phyloP scores from a whole-genome alignment of 2,888 invertebrate species.

The Odiellus spinosus region DNA sequence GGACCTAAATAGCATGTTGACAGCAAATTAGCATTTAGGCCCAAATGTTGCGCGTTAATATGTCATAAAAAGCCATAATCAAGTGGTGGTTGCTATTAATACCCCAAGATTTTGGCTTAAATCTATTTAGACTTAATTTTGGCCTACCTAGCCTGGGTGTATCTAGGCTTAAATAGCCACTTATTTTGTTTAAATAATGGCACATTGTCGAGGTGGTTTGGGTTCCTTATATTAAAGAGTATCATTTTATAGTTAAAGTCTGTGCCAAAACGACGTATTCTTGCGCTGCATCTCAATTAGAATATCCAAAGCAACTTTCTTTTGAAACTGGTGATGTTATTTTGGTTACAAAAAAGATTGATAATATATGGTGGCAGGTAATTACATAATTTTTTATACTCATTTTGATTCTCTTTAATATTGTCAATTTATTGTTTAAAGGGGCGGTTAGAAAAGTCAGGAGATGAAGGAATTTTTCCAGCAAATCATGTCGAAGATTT shows the following conservation, averaged over 20 bases:
- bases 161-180: too few relatives aligned
- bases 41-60: too few relatives aligned
- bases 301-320: slow-evolving; percentile 12
- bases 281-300: neutral
- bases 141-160: too few relatives aligned
- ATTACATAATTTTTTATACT: slow-evolving; percentile 7
- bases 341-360: slow-evolving; percentile 25
- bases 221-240: too few relatives aligned
- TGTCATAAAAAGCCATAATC: too few relatives aligned
- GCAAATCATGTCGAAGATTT: slow-evolving; percentile 23
- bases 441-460: slow-evolving; percentile 22
- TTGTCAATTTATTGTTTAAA: slow-evolving; percentile 8
- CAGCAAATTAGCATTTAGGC: too few relatives aligned
- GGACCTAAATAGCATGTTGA: too few relatives aligned
- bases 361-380: slow-evolving; percentile 30
- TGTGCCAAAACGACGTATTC: slow-evolving; percentile 13
- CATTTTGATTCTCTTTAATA: neutral
- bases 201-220: too few relatives aligned
- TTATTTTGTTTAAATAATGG: too few relatives aligned
- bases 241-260: slow-evolving; percentile 10
- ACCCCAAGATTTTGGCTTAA: too few relatives aligned
- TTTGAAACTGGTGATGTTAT: slow-evolving; percentile 26
- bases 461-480: slow-evolving; percentile 27
- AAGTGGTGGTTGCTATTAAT: too few relatives aligned
- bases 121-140: too few relatives aligned